Evolutionary conservation across 92 coral and sea anemone species (phyloP).

Genomic region (Palythoa grandis): DNA sequence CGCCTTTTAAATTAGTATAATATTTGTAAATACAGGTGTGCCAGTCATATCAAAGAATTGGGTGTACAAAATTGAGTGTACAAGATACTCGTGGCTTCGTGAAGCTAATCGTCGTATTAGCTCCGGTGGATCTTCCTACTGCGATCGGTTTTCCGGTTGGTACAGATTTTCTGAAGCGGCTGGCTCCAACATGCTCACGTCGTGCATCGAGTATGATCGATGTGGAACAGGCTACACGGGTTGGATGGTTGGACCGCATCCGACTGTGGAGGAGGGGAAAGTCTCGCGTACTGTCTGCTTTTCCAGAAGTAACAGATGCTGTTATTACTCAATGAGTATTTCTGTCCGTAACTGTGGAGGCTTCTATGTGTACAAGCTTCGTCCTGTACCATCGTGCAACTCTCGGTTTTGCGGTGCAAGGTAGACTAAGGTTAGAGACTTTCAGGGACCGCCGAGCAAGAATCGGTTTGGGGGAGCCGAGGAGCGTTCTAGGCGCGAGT

Average conservation of each 20-base stretch:
- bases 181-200: constrained; percentile 73
- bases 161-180: constrained; percentile 80
- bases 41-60: not conserved
- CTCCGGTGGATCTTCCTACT: constrained; percentile 27
- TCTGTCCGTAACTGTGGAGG: constrained; percentile 32
- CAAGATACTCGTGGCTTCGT: constrained; percentile 16
- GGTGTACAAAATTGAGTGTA: not conserved
- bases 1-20: too few relatives aligned
- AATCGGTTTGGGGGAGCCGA: too few relatives aligned
- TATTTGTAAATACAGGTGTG: not conserved
- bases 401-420: constrained; percentile 40
- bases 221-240: constrained; percentile 78
- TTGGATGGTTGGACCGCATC: constrained; percentile 56
- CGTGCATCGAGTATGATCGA: constrained; percentile 61
- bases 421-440: not conserved
- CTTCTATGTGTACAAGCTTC: constrained; percentile 32
- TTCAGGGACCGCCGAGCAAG: too few relatives aligned
- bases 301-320: not conserved
- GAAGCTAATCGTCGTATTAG: not conserved
- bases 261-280: constrained; percentile 13
- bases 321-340: not conserved
- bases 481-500: too few relatives aligned
- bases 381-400: constrained; percentile 20
- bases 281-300: constrained; percentile 22
- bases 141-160: constrained; percentile 80